phyloP scores from a whole-genome alignment of 2,888 invertebrate genomes.

The Cybosia mesomella region DNA sequence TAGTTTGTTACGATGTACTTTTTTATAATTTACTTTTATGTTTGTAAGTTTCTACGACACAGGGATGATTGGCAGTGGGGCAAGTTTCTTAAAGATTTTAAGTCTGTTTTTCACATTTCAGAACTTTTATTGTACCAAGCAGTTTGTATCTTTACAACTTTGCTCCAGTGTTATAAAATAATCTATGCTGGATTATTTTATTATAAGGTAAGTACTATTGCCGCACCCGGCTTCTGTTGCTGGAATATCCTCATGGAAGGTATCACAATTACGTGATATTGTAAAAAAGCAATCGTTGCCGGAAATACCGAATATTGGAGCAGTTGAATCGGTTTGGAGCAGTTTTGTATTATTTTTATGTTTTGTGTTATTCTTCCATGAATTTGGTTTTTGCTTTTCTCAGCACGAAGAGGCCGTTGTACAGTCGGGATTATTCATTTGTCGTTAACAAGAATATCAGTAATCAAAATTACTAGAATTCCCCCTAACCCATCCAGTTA shows the following conservation, averaged over 20 bases:
- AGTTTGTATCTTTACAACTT: background rate
- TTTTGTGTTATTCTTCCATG: too few species aligned
- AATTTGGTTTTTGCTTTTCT: too few species aligned
- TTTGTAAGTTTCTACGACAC: background rate
- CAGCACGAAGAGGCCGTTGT: too few species aligned
- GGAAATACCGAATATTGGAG: background rate
- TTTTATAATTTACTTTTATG: background rate
- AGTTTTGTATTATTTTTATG: background rate
- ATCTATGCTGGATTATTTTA: slow-evolving; percentile 8
- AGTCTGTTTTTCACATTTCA: background rate
- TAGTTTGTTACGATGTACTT: background rate
- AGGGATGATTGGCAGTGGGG: background rate
- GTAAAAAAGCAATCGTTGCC: background rate
- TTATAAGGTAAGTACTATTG: slow-evolving; percentile 1
- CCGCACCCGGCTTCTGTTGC: background rate
- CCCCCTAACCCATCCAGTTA: too few species aligned
- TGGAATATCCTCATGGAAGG: slow-evolving; percentile 3
- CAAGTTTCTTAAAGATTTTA: background rate
- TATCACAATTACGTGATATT: background rate
- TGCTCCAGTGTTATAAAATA: background rate
- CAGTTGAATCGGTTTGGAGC: background rate
- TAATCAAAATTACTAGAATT: too few species aligned
- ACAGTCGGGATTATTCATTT: too few species aligned
- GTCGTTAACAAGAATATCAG: too few species aligned
- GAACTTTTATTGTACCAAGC: background rate